Base-by-base conservation (phyloP, 2,888 invertebrate genomes). In the Aproaerema taeniolella region DNA sequence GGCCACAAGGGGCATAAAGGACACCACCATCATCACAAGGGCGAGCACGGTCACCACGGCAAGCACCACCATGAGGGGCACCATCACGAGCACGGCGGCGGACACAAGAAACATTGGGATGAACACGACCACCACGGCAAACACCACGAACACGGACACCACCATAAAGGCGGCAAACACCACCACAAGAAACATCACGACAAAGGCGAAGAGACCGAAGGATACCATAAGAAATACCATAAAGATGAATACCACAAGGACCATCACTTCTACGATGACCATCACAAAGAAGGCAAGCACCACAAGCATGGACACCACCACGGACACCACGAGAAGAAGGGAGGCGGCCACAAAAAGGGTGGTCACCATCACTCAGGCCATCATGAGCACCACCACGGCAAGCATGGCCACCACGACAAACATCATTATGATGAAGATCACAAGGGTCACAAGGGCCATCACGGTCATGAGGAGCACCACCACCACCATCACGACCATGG, bases 221-320 rank as follows among this genome's bases (percentile, higher is more conserved):
- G 95, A 7, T 95, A 92, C 71, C 95, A 95, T 67, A 93, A 95
- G 76, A 94, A 95, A 60, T 92, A 92, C 57, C 93, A 95, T 72
- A 95, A 95, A 68, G 95, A 95, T 64, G 95, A 95, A 67, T 95
- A 91, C 72, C 92, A 93, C 62, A 95, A 95, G 72, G 92, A 94
- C 60, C 94, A 94, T 68, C 94, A 94, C 85, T 95, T 95, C 88
- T 95, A 95, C 75, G 95, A 95, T 55, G 94, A 95, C 66, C 91
- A 91, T 63, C 93, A 95, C 74, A 93, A 94, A 62, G 93, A 92
- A 41, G 95, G 95, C 33, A 92, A 94, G 62, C 94, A 95, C 66
- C 91, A 91, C 67, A 95, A 95, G 61, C 92, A 93, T 58, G 95
- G 94, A 6, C 87, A 92, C 56, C 91, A 91, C 67, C 91, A 94